phyloP scores from a whole-genome alignment of 2,888 invertebrate genomes.

The Synanthedon andrenaeformis region DNA sequence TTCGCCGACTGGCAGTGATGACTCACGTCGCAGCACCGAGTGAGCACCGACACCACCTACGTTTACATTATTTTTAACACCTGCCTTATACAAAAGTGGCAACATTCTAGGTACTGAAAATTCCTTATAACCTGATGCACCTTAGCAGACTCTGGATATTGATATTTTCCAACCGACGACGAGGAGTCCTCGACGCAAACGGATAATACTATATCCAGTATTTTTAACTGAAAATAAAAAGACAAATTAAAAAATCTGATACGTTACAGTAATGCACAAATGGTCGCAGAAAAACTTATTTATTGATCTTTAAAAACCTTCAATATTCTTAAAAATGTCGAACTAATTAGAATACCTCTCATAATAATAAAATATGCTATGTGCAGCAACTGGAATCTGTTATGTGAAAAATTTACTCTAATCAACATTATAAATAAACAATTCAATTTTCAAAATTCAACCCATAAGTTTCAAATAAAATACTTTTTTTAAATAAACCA shows the following conservation, averaged over 20 bases:
- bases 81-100: background rate
- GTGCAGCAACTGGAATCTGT: too few relatives aligned
- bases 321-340: background rate
- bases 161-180: constrained; percentile 93
- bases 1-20: constrained; percentile 70
- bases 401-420: too few relatives aligned
- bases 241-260: background rate
- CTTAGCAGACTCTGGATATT: constrained; percentile 94
- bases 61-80: background rate
- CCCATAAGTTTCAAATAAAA: too few relatives aligned
- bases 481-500: too few relatives aligned
- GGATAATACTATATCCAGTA: constrained; percentile 89
- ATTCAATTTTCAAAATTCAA: too few relatives aligned
- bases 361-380: too few relatives aligned
- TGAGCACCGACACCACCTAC: constrained; percentile 84
- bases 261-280: background rate
- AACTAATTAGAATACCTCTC: background rate
- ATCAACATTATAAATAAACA: too few relatives aligned
- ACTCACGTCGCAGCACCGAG: constrained; percentile 92
- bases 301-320: background rate
- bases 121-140: constrained; percentile 80
- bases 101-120: background rate
- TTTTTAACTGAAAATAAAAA: constrained; percentile 75
- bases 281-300: background rate
- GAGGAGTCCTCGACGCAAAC: constrained; percentile 94